Evolutionary conservation across 2,888 invertebrate species (phyloP), one percentile per base, ranked within the genome.

Genomic region (Dichetophora obliterata): DNA sequence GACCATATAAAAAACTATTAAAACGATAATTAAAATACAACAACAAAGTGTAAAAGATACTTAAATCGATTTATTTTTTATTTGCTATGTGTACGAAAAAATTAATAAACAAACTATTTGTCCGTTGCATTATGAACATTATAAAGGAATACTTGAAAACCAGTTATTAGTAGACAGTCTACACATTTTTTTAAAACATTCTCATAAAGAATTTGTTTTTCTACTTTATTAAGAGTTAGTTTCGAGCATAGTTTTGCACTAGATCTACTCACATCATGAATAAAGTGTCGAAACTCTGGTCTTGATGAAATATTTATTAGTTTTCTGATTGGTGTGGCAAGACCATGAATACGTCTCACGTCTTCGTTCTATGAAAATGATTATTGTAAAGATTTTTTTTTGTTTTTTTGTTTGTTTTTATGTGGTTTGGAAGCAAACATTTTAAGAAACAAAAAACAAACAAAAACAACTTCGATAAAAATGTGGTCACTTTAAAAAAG

Each of bases 241-340:
- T 48, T 48, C 63, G 59, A 31, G 66, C 66, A 43, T 50, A 61
- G 50, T 57, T 77, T 80, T 75, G 61, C 59, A 75, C 80, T 77
- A 84, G 83, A 84, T 86, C 88, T 89, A 89, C 89, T 89, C 89
- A 89, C 89, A 88, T 89, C 89, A 85, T 89, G 88, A 85, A 89
- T 84, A 86, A 89, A 89, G 87, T 89, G 89, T 86, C 89, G 89
- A 84, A 89, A 89, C 88, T 89, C 89, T 85, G 89, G 89, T 87
- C 89, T 88, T 87, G 89, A 88, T 87, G 89, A 89, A 79, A 89
- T 88, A 88, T 89, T 89, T 86, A 87, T 87, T 85, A 89, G 84
- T 89, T 89, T 89, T 88, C 89, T 87, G 84, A 89, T 87, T 83
- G 89, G 89, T 86, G 89, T 89, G 77, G 89, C 89, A 86, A 89